Evolutionary conservation across 2,888 invertebrate species (phyloP).

Genomic region (Pecten maximus): DNA sequence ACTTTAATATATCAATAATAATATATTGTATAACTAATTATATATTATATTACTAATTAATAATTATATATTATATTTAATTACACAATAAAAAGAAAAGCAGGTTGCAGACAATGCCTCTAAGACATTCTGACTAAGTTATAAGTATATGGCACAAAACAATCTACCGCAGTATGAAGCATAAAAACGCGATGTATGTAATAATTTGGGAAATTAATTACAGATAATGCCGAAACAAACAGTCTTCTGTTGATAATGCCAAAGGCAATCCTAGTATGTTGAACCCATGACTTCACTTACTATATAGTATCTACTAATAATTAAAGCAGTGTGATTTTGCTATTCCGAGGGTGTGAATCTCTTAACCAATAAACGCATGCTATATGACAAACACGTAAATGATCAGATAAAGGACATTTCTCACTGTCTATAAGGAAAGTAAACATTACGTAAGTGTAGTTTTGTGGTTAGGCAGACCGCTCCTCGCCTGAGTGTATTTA

Average conservation of each 20-base stretch:
- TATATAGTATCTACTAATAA: no score
- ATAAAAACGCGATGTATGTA: background rate
- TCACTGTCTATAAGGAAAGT: background rate
- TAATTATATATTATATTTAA: no score
- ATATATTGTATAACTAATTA: no score
- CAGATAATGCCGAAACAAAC: background rate
- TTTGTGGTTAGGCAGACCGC: background rate
- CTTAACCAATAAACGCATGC: no score
- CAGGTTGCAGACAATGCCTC: background rate
- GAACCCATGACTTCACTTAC: no score
- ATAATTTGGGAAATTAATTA: background rate
- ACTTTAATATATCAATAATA: no score
- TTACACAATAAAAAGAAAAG: background rate
- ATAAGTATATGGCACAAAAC: background rate
- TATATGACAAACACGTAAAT: no score
- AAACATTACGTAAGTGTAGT: background rate
- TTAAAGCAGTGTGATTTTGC: no score
- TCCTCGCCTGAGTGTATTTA: background rate
- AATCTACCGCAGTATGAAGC: background rate
- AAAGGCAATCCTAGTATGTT: no score
- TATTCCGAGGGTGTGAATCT: no score
- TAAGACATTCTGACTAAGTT: background rate
- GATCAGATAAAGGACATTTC: no score
- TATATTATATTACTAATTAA: no score
- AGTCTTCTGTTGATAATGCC: background rate